Evolutionary conservation across 2,888 invertebrate genomes (phyloP).

Genomic region (Allacma fusca): DNA sequence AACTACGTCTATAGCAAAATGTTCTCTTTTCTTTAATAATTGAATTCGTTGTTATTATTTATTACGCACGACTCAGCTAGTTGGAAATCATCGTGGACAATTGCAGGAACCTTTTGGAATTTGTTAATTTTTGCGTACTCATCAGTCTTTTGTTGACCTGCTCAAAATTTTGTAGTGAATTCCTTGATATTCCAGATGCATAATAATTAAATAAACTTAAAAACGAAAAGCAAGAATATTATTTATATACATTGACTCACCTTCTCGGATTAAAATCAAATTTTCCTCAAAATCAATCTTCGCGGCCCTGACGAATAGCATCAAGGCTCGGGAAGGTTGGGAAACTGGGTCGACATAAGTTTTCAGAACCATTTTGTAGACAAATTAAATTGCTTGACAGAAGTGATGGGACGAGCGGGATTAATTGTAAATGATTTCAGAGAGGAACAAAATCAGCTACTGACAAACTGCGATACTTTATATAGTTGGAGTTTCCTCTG

Average conservation of each 20-base stretch:
- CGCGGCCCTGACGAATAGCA: constrained; percentile 33
- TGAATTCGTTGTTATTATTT: too few species aligned
- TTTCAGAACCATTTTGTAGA: constrained; percentile 17
- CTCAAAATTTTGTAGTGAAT: background rate
- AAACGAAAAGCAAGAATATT: too few species aligned
- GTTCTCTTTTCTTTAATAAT: too few species aligned
- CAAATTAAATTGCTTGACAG: background rate
- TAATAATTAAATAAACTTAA: background rate
- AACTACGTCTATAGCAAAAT: too few species aligned
- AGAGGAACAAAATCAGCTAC: too few species aligned
- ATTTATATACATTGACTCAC: too few species aligned
- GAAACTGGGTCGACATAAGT: constrained; percentile 30
- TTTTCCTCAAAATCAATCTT: constrained; percentile 29
- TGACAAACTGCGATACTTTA: too few species aligned
- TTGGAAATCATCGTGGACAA: constrained; percentile 39
- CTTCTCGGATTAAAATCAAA: constrained; percentile 5
- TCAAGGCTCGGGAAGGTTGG: constrained; percentile 33
- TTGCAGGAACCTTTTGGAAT: constrained; percentile 41
- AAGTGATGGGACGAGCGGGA: too few species aligned
- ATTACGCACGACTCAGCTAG: constrained; percentile 38
- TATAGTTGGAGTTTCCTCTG: too few species aligned
- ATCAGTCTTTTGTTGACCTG: constrained; percentile 24
- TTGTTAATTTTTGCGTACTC: constrained; percentile 34
- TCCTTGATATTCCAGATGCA: too few species aligned
- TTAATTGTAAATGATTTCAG: too few species aligned